Evolutionary conservation across 2,888 invertebrate species (phyloP).

Genomic region (Drosophila austrosaltans): DNA sequence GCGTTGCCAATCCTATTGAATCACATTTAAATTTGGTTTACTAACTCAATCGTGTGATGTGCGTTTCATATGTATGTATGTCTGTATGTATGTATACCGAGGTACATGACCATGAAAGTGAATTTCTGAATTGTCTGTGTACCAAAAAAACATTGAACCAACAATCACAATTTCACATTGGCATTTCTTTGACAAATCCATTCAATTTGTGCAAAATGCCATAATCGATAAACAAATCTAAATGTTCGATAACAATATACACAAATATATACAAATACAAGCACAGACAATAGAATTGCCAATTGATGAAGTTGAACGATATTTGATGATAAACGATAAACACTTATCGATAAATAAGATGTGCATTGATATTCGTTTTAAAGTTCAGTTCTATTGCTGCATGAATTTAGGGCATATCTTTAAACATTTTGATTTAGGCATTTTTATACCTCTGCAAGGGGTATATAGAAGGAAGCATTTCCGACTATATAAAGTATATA

Average conservation of each 20-base stretch:
- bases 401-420: no score
- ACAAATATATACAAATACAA: neutral
- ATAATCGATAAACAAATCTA: constrained; percentile 1
- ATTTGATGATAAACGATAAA: neutral
- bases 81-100: neutral
- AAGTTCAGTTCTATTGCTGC: no score
- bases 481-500: no score
- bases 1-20: constrained; percentile 30
- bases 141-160: neutral
- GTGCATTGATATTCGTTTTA: no score
- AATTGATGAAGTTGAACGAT: neutral
- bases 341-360: neutral
- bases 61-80: neutral
- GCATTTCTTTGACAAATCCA: neutral
- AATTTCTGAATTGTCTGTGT: constrained; percentile 4
- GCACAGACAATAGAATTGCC: neutral
- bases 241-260: neutral
- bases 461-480: no score
- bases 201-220: neutral
- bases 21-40: constrained; percentile 21
- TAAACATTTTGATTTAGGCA: no score
- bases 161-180: neutral
- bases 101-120: neutral
- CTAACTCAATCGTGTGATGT: constrained; percentile 4
- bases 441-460: no score